phyloP scores from a whole-genome alignment of 2,888 invertebrate genomes.

The Mesoligia furuncula region DNA sequence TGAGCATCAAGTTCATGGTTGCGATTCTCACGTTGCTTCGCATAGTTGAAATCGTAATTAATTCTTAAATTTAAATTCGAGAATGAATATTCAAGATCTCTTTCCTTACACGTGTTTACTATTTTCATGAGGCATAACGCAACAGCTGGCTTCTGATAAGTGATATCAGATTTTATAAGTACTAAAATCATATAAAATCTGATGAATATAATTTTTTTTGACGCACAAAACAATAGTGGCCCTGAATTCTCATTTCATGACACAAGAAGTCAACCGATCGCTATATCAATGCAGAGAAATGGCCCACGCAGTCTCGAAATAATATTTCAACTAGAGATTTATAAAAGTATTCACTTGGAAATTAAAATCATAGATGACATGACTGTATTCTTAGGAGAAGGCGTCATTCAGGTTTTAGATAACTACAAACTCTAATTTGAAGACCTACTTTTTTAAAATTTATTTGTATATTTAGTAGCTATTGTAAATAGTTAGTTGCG shows the following conservation, averaged over 20 bases:
- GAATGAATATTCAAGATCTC: conserved; percentile 35
- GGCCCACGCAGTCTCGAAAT: conserved; percentile 45
- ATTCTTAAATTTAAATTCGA: conserved; percentile 38
- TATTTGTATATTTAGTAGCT: too few species aligned
- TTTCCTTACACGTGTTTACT: neutral
- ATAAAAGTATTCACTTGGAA: conserved; percentile 21
- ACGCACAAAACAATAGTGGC: neutral
- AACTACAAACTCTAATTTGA: neutral
- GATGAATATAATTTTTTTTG: neutral
- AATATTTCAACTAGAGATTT: conserved; percentile 22
- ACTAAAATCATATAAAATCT: conserved; percentile 2
- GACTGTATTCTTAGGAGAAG: neutral
- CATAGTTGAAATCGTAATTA: conserved; percentile 35
- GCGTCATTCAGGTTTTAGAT: conserved; percentile 17
- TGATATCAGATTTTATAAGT: neutral
- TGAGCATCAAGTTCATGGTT: conserved; percentile 52
- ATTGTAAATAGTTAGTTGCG: too few species aligned
- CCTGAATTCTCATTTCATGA: conserved; percentile 13
- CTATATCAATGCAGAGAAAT: conserved; percentile 23
- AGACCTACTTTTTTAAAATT: too few species aligned
- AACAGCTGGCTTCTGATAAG: neutral
- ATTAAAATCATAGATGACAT: conserved; percentile 1
- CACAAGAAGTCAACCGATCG: conserved; percentile 5
- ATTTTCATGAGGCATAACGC: neutral
- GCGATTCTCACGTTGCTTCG: conserved; percentile 11